Percentiles rank a stretch among this genome's conserved stretches.
These are phyloP conservation scores for Montipora foliosa DNA, from an alignment of 64 coral and sea anemone genomes.

Conservation along the genomic window DNA sequence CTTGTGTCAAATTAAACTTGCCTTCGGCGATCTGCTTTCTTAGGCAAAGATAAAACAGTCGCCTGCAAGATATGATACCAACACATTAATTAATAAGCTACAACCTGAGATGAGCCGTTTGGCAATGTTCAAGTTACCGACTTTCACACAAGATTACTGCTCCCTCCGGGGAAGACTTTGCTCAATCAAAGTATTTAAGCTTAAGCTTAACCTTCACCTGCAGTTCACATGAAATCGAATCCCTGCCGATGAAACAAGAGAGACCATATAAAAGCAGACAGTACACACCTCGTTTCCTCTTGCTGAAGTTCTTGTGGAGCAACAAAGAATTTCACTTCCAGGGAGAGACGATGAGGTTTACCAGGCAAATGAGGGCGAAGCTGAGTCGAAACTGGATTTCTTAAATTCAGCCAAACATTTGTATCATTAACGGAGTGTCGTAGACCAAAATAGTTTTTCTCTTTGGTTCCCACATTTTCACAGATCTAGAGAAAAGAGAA, in stretches of 20 bases:
- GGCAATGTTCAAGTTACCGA: background rate
- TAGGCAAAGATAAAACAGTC: conserved; percentile 91
- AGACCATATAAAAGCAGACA: background rate
- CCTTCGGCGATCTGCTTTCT: conserved; percentile 83
- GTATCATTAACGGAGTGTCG: conserved; percentile 81
- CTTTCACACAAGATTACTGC: too few species aligned
- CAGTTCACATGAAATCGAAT: background rate
- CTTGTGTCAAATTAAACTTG: conserved; percentile 86
- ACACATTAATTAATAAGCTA: background rate
- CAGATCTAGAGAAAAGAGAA: conserved; percentile 67
- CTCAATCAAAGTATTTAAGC: background rate
- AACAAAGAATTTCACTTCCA: conserved; percentile 99
- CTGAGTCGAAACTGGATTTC: conserved; percentile 95
- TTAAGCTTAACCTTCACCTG: background rate
- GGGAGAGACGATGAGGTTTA: conserved; percentile 97
- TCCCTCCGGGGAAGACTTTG: too few species aligned
- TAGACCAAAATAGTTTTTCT: conserved; percentile 98
- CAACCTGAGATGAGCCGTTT: background rate
- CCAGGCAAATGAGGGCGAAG: conserved; percentile 92
- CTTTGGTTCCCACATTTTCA: conserved; percentile 86
- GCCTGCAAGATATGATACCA: conserved; percentile 58
- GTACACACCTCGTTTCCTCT: conserved; percentile 89
- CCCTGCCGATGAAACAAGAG: background rate
- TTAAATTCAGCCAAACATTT: conserved; percentile 93
- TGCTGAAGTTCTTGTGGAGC: conserved; percentile 98